Conservation (phyloP, 1,140 invertebrate genomes). For the Berghia stephanieae region DNA sequence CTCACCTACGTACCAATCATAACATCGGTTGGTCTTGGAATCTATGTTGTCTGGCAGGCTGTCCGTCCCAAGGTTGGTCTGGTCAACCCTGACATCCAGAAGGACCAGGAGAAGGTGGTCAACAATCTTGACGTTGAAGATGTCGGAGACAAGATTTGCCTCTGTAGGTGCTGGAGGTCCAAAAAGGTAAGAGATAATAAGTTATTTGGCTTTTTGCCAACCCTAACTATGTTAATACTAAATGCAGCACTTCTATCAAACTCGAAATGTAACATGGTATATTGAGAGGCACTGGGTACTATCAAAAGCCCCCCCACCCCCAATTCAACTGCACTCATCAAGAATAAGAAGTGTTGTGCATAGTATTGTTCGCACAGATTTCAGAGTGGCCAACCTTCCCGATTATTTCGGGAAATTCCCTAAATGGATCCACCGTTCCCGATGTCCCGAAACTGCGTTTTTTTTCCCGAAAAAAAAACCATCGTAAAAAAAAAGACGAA, state of each 20-base stretch:
- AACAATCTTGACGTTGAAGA: conserved; percentile 93
- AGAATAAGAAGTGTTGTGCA: too few species aligned
- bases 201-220: not conserved
- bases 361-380: too few species aligned
- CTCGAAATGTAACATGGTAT: too few species aligned
- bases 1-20: conserved; percentile 25
- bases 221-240: not conserved
- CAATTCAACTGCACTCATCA: too few species aligned
- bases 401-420: too few species aligned
- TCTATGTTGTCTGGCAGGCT: conserved; percentile 24
- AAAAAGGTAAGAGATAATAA: conserved; percentile 79
- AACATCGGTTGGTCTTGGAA: conserved; percentile 14
- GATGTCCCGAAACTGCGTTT: too few species aligned
- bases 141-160: conserved; percentile 85
- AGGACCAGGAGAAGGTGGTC: conserved; percentile 82
- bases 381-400: too few species aligned
- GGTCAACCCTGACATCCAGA: conserved; percentile 64
- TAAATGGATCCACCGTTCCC: too few species aligned
- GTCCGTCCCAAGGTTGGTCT: conserved; percentile 34
- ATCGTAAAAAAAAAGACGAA: too few species aligned
- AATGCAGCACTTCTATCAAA: not conserved
- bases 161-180: conserved; percentile 94
- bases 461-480: too few species aligned
- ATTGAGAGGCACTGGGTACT: too few species aligned
- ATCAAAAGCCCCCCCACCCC: too few species aligned